These are phyloP conservation scores for Aphis gossypii DNA, from an alignment of 1,140 invertebrate genomes.

Conservation along the genomic window DNA sequence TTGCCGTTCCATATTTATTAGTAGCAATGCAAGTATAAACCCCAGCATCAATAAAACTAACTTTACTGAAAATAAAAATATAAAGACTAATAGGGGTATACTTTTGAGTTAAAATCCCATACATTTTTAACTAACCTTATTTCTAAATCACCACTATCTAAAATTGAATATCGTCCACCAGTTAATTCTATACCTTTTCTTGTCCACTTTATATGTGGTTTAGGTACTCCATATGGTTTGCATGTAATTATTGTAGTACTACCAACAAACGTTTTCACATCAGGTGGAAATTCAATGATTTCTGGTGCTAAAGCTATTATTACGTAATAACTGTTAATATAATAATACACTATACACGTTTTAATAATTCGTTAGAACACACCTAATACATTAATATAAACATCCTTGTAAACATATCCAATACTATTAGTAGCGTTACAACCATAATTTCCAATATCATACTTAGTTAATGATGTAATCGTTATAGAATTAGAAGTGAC, in stretches of 20 bases:
- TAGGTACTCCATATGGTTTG: conserved; percentile 92
- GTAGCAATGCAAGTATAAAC: conserved; percentile 89
- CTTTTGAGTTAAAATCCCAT: neutral
- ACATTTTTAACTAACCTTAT: conserved; percentile 68
- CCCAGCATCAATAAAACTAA: conserved; percentile 85
- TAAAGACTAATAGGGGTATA: neutral
- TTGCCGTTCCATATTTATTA: conserved; percentile 88
- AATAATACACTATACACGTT: neutral
- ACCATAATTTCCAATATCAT: conserved; percentile 96
- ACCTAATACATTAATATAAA: conserved; percentile 95
- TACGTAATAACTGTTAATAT: neutral
- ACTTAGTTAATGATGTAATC: conserved; percentile 84
- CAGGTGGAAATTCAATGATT: conserved; percentile 82
- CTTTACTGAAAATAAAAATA: conserved; percentile 67
- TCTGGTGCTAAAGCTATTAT: conserved; percentile 83
- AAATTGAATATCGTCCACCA: conserved; percentile 80
- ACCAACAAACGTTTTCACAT: conserved; percentile 84
- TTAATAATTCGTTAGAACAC: conserved; percentile 62
- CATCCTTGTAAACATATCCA: conserved; percentile 97
- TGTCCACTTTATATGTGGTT: conserved; percentile 93
- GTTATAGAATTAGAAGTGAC: conserved; percentile 78
- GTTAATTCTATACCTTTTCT: conserved; percentile 82
- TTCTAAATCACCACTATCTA: conserved; percentile 81
- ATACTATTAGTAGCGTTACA: conserved; percentile 98
- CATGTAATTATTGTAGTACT: conserved; percentile 80